Evolutionary conservation across 2,113 vertebrate genomes (phyloP).

Genomic region (Climacteris rufus): DNA sequence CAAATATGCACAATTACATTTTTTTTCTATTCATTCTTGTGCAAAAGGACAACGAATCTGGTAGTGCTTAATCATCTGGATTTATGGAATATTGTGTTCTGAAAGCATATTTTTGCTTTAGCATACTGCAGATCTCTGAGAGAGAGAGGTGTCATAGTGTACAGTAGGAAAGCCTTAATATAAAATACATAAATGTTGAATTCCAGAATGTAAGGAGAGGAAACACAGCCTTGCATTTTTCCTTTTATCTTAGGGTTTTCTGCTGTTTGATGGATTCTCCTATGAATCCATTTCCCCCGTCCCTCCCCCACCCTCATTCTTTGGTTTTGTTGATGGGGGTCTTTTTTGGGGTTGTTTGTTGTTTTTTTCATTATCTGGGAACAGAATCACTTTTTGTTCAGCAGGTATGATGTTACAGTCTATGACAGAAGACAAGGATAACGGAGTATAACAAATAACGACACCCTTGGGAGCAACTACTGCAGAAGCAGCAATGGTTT

Average conservation of each 20-base stretch:
- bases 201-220: not conserved
- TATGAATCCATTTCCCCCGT: not conserved
- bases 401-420: not conserved
- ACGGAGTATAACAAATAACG: rapidly evolving
- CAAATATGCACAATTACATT: not conserved
- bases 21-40: not conserved
- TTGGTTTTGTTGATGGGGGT: not conserved
- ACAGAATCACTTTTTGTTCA: not conserved
- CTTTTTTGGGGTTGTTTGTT: not conserved
- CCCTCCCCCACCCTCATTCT: rapidly evolving
- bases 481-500: not conserved
- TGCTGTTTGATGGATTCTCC: not conserved
- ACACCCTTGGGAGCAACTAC: not conserved
- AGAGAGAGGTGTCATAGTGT: not conserved
- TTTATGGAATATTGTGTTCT: not conserved
- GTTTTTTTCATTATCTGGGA: not conserved
- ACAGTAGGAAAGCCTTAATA: not conserved
- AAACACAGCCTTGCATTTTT: not conserved
- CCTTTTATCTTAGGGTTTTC: not conserved
- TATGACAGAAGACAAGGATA: not conserved
- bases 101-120: not conserved
- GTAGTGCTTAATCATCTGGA: not conserved
- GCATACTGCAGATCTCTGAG: not conserved
- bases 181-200: not conserved
- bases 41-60: not conserved